These are phyloP conservation scores for Galeopsomyia nigrocyanea DNA, from an alignment of 2,888 invertebrate genomes.

Conservation along the genomic window DNA sequence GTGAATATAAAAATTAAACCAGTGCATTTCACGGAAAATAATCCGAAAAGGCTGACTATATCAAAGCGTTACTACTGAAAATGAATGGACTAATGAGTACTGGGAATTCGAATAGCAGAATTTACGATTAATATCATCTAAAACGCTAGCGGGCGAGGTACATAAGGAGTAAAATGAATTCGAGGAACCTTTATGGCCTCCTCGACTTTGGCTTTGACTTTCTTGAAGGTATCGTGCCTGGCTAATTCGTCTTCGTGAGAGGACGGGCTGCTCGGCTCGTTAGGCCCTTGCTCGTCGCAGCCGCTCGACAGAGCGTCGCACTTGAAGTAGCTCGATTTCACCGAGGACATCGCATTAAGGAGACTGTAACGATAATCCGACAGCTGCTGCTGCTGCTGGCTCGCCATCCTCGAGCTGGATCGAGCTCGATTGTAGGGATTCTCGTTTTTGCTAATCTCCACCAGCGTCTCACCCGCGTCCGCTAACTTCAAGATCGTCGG, in stretches of 20 bases:
- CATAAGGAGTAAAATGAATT: too few species aligned
- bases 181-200: slow-evolving; percentile 55
- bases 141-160: too few species aligned
- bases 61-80: too few species aligned
- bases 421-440: slow-evolving; percentile 59
- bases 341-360: slow-evolving; percentile 32
- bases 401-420: background rate
- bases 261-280: background rate
- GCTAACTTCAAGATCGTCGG: slow-evolving; percentile 40
- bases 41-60: too few species aligned
- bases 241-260: slow-evolving; percentile 44
- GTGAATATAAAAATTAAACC: too few species aligned
- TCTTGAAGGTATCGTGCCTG: slow-evolving; percentile 54
- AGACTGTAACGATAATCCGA: slow-evolving; percentile 42
- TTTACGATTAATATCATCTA: too few species aligned
- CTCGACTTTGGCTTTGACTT: slow-evolving; percentile 57
- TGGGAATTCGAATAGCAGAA: too few species aligned
- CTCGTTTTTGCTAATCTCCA: slow-evolving; percentile 46
- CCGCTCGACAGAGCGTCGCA: slow-evolving; percentile 12
- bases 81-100: too few species aligned
- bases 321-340: slow-evolving; percentile 45
- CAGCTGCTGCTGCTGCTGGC: slow-evolving; percentile 21
- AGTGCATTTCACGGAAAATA: too few species aligned
- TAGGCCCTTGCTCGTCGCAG: slow-evolving; percentile 34
- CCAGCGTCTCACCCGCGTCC: slow-evolving; percentile 17